Base-by-base conservation (phyloP, 2,797 vertebrate species). In the Neosilurus mollespiculum region DNA sequence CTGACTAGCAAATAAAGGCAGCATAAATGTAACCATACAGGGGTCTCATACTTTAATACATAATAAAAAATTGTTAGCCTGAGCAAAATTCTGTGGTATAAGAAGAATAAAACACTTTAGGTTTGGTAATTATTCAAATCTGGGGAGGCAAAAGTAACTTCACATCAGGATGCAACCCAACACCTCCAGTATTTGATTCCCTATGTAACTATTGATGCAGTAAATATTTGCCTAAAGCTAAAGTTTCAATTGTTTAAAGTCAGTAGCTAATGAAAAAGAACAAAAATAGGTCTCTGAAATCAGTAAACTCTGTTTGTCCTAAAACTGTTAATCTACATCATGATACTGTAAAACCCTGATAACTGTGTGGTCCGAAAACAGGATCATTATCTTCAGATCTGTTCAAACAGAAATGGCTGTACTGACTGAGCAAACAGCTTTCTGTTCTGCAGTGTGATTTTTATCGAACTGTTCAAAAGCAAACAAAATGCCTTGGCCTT, bases 301-400 rank as follows among this genome's bases (percentile, higher is more conserved):
- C 58, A 61, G 43, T 77, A 22, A 15, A 49, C 20, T 43, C 43
- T 61, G 58, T 20, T 77, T 43, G 4, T 9, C 30, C 30, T 76
- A 61, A 43, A 77, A 37, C 30, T 15, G 75, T 77, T 77, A 3
- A 75, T 73, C 72, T 56, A 15, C 7, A 77, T 62, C 56, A n/a
- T 34, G 30, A 76, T 1, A 20, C 30, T 1, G 4, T 34, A 56
- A 34, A 76, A 18, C 34, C 12, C 59, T 49, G 76, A 78, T 62
- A 43, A 62, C 0, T 6, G 22, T 24, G 7, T 62, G 75, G 6
- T 49, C 22, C 12, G n/a, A 20, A 24, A 49, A 76, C 73, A 37
- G 9, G 1, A 24, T 10, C 3, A 18, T 34, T 30, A 75, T 58
- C 72, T 58, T 11, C 34, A 43, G 75, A 24, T 24, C 16, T 7